Base-by-base conservation (phyloP, 2,797 vertebrate genomes). In the Notamacropus eugenii region DNA sequence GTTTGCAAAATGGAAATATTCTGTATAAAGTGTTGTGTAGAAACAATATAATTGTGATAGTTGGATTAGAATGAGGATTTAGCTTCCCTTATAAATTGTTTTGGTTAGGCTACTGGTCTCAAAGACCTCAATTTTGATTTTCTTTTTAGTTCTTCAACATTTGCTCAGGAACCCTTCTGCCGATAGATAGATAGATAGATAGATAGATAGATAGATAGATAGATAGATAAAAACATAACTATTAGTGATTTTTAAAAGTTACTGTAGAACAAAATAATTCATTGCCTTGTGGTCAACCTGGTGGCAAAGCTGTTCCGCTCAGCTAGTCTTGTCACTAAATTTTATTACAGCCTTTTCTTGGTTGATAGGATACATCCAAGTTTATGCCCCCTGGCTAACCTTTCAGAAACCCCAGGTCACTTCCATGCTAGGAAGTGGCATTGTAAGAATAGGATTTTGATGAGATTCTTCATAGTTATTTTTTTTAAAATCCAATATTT, bases 91-190 rank as follows among this genome's bases (percentile, higher is more conserved):
- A 50, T 87, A 87, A 87, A 50, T 87, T 3, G 19, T 55, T 56
- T 54, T 56, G 4, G 46, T 55, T 50, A 31, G 62, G 40, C 3
- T 57, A 28, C 57, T 19, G 19, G 28, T 93, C 55, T 34, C 29
- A 55, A 52, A 96, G n/a, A 54, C 52, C n/a, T 95, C 52, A 62
- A 92, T 90, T 55, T 93, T 54, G 19, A 40, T 52, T 93, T 94
- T 90, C 62, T 8, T 55, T 90, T 91, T n/a, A 94, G 28, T 58
- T 46, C 34, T 93, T 31, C 46, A 87, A 50, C 40, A 87, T 87
- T 87, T 87, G 40, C 9, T 22, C 74, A 87, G 22, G 74, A 87
- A 87, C 16, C 24, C 67, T 74, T 46, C 13, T 34, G 3, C 16
- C 34, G 6, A 52, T 40, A n/a, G 59, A 14, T 34, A 62, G 12